These are phyloP conservation scores for Nomada flava DNA, from an alignment of 2,888 invertebrate genomes.

Conservation along the genomic window DNA sequence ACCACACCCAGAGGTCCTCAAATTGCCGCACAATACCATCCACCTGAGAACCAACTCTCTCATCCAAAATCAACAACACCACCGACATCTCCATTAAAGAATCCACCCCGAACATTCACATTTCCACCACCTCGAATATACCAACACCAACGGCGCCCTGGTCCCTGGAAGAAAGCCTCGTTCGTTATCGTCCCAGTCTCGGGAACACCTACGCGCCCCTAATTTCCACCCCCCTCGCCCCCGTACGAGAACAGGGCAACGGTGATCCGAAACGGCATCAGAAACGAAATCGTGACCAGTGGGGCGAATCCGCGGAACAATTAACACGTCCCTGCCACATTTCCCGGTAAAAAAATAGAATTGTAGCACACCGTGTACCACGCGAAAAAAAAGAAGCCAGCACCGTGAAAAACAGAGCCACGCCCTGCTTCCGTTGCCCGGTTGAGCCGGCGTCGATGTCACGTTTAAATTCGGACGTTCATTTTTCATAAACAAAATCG, in stretches of 20 bases:
- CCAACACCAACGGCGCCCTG: background rate
- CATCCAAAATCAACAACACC: background rate
- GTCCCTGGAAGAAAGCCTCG: background rate
- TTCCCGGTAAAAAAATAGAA: slow-evolving; percentile 11
- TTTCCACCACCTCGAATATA: background rate
- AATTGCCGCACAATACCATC: background rate
- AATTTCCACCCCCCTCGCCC: background rate
- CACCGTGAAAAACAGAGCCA: slow-evolving; percentile 15
- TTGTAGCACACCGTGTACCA: background rate
- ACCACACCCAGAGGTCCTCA: no score
- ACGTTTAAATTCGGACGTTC: background rate
- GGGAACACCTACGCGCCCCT: background rate
- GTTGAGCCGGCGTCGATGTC: slow-evolving; percentile 2
- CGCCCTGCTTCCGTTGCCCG: slow-evolving; percentile 25
- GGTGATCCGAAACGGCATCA: background rate
- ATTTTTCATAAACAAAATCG: no score
- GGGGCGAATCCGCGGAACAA: slow-evolving; percentile 10
- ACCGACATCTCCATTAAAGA: background rate
- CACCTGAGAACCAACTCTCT: background rate
- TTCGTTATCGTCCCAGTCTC: slow-evolving; percentile 10
- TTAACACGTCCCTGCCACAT: slow-evolving; percentile 33
- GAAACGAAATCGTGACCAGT: slow-evolving; percentile 19
- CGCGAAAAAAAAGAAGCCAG: slow-evolving; percentile 17
- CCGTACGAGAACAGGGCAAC: no score
- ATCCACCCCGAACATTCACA: background rate